Base-by-base conservation (phyloP, 2,888 invertebrate species). In the Phragmatobia fuliginosa region DNA sequence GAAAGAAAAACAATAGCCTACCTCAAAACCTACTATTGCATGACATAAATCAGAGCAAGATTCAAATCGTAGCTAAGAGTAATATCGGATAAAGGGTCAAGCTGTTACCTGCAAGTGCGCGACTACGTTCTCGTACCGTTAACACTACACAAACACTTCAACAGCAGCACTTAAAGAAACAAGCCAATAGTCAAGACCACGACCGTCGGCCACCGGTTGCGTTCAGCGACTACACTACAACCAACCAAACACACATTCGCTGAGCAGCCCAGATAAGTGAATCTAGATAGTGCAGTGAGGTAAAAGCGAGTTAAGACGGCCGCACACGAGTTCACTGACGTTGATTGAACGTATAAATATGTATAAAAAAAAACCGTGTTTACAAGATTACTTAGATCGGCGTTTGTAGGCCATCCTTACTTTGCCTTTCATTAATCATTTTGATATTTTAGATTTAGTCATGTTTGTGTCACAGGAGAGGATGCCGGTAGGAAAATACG, bases 211-310 rank as follows among this genome's bases (percentile, higher is more conserved):
- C 84, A 85, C 87, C 88, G 84, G 81, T 85, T 86, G 87, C 87
- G 86, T 83, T 79, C 81, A 85, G 77, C 85, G 85, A 94, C 93
- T 94, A 90, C 74, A 38, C 82, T 74, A 49, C 58, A 66, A 41
- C 56, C 64, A 49, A 62, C 4, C n/a, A 6, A 60, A 21, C 76
- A 74, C 77, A 85, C 84, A 87, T 85, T 87, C 83, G 84, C 86
- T 80, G 85, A 85, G 85, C 83, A 86, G 84, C 84, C 83, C 83
- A 91, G 93, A 93, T 93, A 93, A 92, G 85, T 90, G 88, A 90
- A 89, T 91, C 93, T 84, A 94, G 93, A 94, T 94, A 93, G 87
- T 91, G 89, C 88, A 81, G 75, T 68, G 87, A 90, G 89, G 90
- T 90, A 92, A 91, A 91, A 92, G 90, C 85, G 82, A 76, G 84